A percentile compares a stretch with the other conserved stretches of the same genome.
Conservation (phyloP, 2,797 vertebrate species). For the Florisuga fusca region DNA sequence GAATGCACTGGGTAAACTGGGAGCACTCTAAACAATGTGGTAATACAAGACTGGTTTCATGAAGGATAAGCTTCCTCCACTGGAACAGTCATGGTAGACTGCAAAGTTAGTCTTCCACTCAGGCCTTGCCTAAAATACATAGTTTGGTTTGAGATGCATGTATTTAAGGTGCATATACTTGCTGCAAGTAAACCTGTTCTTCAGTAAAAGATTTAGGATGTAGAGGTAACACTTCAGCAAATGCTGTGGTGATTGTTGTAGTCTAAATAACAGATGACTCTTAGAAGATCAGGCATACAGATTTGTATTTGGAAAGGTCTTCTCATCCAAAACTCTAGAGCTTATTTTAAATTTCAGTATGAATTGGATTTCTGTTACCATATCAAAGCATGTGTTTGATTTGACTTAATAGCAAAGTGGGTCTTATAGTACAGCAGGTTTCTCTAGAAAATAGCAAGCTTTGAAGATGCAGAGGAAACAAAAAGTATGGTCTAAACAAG, state of each 20-base stretch:
- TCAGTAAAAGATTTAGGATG: background rate
- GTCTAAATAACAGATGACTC: background rate
- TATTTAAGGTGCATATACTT: background rate
- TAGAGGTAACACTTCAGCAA: background rate
- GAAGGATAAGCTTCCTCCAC: background rate
- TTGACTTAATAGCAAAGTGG: background rate
- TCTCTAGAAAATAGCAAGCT: background rate
- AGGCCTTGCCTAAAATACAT: background rate
- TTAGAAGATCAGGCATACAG: background rate
- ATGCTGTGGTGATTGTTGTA: background rate
- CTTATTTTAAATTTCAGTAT: background rate
- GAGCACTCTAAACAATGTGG: background rate
- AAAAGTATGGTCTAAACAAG: background rate
- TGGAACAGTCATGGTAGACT: background rate
- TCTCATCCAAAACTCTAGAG: background rate
- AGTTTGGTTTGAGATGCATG: background rate
- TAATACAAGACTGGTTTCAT: background rate
- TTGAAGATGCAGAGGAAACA: conserved; percentile 10
- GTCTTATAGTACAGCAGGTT: background rate
- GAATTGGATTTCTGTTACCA: background rate
- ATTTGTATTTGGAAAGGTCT: background rate
- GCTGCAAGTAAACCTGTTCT: background rate
- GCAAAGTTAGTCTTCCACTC: background rate
- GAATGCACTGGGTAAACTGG: background rate
- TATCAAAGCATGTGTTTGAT: background rate